A percentile compares a stretch with the other conserved stretches of the same genome.
These are phyloP conservation scores for Melitaea cinxia DNA, from an alignment of 1,140 invertebrate species.

Conservation along the genomic window DNA sequence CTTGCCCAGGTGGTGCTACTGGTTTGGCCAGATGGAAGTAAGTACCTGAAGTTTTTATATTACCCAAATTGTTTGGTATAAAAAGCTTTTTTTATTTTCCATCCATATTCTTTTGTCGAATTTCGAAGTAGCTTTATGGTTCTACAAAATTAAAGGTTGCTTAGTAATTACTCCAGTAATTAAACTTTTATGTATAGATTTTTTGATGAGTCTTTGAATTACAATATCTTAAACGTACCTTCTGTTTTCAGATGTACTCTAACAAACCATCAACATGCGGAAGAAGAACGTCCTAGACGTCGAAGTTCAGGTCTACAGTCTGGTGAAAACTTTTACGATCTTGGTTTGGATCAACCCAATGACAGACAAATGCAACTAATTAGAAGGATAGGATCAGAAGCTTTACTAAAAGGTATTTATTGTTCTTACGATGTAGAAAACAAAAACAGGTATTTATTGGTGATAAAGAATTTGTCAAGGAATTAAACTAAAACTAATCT, in stretches of 20 bases:
- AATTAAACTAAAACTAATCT: no score
- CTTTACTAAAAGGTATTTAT: slow-evolving; percentile 64
- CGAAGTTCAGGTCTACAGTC: slow-evolving; percentile 62
- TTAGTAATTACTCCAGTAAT: no score
- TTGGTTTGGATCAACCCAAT: slow-evolving; percentile 64
- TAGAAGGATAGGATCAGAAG: slow-evolving; percentile 63
- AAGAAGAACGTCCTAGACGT: slow-evolving; percentile 60
- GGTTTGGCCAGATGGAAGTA: slow-evolving; percentile 92
- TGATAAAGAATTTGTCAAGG: no score
- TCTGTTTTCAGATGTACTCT: slow-evolving; percentile 57
- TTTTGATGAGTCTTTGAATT: no score
- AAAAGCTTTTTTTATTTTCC: no score
- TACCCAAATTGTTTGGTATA: no score
- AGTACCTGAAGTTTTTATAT: slow-evolving; percentile 33
- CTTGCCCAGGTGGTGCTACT: slow-evolving; percentile 93
- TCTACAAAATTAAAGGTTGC: no score
- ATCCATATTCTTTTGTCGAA: no score
- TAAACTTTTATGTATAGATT: no score
- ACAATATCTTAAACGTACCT: neutral
- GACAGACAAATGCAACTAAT: slow-evolving; percentile 67
- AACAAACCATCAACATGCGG: slow-evolving; percentile 52
- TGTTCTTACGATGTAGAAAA: no score
- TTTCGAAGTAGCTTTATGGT: no score
- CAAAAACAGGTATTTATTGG: no score
- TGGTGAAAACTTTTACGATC: slow-evolving; percentile 70